Evolutionary conservation across 2,888 invertebrate species (phyloP), one percentile per base, ranked within the genome.

Genomic region (Fragum sueziense): DNA sequence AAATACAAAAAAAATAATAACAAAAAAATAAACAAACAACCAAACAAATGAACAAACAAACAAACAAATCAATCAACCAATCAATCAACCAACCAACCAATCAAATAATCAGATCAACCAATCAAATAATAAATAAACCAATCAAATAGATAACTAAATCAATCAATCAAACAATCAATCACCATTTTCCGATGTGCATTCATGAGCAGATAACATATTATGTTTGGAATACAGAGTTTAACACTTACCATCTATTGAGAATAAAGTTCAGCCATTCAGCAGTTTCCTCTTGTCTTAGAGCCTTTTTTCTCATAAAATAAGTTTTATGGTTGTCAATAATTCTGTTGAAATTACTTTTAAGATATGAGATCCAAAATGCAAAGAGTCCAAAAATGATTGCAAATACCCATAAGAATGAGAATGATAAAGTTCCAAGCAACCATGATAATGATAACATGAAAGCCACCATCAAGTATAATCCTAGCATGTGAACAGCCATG

Each of bases 181-280:
- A n/a, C n/a, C n/a, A n/a, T n/a, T n/a, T n/a, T n/a, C n/a, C n/a
- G n/a, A n/a, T n/a, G n/a, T n/a, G n/a, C n/a, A n/a, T n/a, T n/a
- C n/a, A n/a, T n/a, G n/a, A n/a, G n/a, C n/a, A n/a, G n/a, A n/a
- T n/a, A n/a, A n/a, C n/a, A n/a, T n/a, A n/a, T n/a, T n/a, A n/a
- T n/a, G n/a, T n/a, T n/a, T n/a, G n/a, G n/a, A n/a, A n/a, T n/a
- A n/a, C n/a, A n/a, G n/a, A n/a, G n/a, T n/a, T 47, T 41, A 31
- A 27, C n/a, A 87, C 92, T 89, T 85, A 93, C 94, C 95, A 95
- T 90, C 94, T 90, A 88, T 94, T 94, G 77, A 95, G 87, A 34
- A 94, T 89, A 74, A 94, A 92, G 88, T 94, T 95, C 59, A 95
- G 90, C 95, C 95, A 95, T 85, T 95, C 94, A 33, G 94, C 94